Evolutionary conservation across 2,113 vertebrate species (phyloP), one percentile per base, ranked within the genome.

Genomic region (Leucosticte australis): DNA sequence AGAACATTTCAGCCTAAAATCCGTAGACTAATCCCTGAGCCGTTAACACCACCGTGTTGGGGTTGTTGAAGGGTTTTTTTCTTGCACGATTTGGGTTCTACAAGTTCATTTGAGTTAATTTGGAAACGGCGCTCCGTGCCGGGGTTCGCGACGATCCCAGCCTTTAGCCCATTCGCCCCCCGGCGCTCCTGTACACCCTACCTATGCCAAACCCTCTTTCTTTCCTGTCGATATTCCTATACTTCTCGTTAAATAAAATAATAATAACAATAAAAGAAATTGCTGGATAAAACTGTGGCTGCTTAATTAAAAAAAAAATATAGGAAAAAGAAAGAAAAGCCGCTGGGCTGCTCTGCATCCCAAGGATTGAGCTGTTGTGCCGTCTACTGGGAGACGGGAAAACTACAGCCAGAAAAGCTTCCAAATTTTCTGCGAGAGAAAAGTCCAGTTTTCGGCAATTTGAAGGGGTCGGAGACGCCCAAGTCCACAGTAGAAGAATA

Each of bases 301-400:
- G 31, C 74, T 95, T 94, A 89, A 97, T 96, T 87, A n/a, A 59
- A 9, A 18, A 52, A 28, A 5, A 33, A 67, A 44, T 63, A 89
- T 68, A 28, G 35, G 64, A 89, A 67, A 83, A 35, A 19, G 30
- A 85, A 50, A 84, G 79, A 59, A 83, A 96, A 76, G 85, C 79
- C 21, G 39, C 64, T 55, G 47, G 84, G 52, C 52, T 74, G 92
- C 75, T 96, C 77, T 46, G 92, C 73, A 56, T 85, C 88, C 78
- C 95, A 98, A 98, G 98, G 96, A 97, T 99, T 98, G 98, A 98
- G 98, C 98, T 98, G 98, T 98, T 98, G 98, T 98, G 99, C 99
- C 99, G 98, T 98, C 99, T 99, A 98, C 99, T 98, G 99, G 98
- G 95, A 84, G 80, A 93, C 73, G 31, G 65, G 53, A 94, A 96